Evolutionary conservation across 2,888 invertebrate species (phyloP).

Genomic region (Pemphredon lugubris): DNA sequence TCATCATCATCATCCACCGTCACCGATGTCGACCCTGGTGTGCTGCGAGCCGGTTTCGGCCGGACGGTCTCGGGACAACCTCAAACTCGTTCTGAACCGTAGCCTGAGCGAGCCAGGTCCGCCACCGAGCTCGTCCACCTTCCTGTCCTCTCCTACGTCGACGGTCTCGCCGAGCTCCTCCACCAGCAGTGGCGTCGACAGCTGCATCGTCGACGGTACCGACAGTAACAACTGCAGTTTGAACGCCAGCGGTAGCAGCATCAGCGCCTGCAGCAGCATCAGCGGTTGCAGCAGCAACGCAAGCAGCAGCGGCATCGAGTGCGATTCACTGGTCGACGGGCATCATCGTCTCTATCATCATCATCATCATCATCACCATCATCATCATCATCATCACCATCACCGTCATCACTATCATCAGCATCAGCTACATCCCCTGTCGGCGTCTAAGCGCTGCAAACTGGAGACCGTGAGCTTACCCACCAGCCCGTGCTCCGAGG

Average conservation of each 20-base stretch:
- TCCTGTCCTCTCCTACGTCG: constrained; percentile 70
- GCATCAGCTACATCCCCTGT: constrained; percentile 52
- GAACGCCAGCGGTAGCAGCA: constrained; percentile 48
- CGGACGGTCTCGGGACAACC: constrained; percentile 82
- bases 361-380: constrained; percentile 58
- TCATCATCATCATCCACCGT: constrained; percentile 24
- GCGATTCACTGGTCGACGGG: constrained; percentile 44
- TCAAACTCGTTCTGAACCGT: constrained; percentile 83
- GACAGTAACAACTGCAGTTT: constrained; percentile 42
- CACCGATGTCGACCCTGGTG: constrained; percentile 82
- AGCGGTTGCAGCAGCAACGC: constrained; percentile 49
- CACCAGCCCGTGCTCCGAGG: constrained; percentile 83
- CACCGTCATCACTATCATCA: constrained; percentile 59
- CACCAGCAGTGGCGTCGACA: constrained; percentile 63
- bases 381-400: constrained; percentile 56
- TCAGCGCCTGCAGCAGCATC: constrained; percentile 42
- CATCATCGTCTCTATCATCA: constrained; percentile 53
- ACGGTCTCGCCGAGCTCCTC: constrained; percentile 70
- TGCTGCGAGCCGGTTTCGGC: constrained; percentile 81
- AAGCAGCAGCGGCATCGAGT: constrained; percentile 38
- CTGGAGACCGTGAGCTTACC: constrained; percentile 82
- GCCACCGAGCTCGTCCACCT: constrained; percentile 64
- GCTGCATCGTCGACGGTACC: constrained; percentile 50
- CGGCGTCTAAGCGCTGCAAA: constrained; percentile 82
- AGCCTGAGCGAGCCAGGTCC: constrained; percentile 84